Evolutionary conservation across 2,888 invertebrate species (phyloP).

Genomic region (Arge pagana): DNA sequence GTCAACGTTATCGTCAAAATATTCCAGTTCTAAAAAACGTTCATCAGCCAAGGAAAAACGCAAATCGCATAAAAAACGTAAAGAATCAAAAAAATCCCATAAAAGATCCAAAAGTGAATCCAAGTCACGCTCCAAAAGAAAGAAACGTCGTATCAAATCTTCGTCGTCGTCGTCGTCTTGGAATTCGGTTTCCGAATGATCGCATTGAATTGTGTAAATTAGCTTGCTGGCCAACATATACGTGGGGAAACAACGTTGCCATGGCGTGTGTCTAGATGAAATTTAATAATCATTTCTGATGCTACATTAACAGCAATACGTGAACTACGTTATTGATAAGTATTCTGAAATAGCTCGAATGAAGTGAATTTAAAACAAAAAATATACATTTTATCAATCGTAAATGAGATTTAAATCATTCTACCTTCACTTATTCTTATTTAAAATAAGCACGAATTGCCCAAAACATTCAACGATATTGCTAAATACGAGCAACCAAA

Average conservation of each 20-base stretch:
- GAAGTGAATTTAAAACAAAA: too few relatives aligned
- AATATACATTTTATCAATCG: too few relatives aligned
- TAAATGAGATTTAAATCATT: too few relatives aligned
- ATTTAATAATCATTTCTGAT: constrained; percentile 4
- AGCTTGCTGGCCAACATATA: not conserved
- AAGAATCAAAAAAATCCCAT: constrained; percentile 33
- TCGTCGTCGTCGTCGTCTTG: too few relatives aligned
- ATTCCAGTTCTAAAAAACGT: constrained; percentile 32
- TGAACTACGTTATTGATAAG: too few relatives aligned
- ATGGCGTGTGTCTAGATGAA: not conserved
- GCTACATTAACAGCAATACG: too few relatives aligned
- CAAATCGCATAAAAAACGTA: constrained; percentile 38
- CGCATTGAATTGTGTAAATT: not conserved
- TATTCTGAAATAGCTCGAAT: too few relatives aligned
- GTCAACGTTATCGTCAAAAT: constrained; percentile 31
- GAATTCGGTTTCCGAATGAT: constrained; percentile 24
- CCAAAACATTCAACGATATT: too few relatives aligned
- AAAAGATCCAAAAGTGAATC: constrained; percentile 41
- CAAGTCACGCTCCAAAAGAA: constrained; percentile 38
- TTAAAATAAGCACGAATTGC: too few relatives aligned
- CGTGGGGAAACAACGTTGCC: not conserved
- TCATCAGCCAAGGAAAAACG: constrained; percentile 33
- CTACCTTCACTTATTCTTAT: too few relatives aligned
- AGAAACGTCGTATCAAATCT: constrained; percentile 27
- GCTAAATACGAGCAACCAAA: too few relatives aligned